A percentile compares a stretch with the other conserved stretches of the same genome.
Evolutionary conservation across 1,140 invertebrate species (phyloP).

Genomic region (Schmidtea mediterranea): DNA sequence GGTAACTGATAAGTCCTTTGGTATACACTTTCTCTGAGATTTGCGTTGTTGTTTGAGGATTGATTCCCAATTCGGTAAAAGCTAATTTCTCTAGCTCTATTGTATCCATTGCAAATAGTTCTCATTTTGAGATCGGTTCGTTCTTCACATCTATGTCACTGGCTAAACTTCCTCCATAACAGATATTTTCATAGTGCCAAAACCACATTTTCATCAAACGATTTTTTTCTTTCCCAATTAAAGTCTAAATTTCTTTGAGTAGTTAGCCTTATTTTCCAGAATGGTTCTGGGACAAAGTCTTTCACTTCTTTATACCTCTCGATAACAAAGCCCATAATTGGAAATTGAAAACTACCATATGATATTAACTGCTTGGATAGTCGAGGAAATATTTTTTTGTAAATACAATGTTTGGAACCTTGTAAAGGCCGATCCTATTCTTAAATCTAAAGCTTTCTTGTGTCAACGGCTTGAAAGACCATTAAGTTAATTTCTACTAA

Average conservation of each 20-base stretch:
- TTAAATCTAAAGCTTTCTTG: conserved; percentile 70
- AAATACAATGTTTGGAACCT: conserved; percentile 76
- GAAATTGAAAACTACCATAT: conserved; percentile 89
- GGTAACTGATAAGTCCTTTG: conserved; percentile 29
- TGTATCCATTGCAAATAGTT: conserved; percentile 74
- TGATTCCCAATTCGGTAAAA: conserved; percentile 62
- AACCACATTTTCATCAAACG: neutral
- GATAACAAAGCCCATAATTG: conserved; percentile 80
- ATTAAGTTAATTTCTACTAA: no score
- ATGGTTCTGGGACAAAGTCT: conserved; percentile 56
- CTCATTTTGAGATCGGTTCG: conserved; percentile 79
- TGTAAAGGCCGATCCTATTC: conserved; percentile 94
- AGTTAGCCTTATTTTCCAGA: conserved; percentile 53
- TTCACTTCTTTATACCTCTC: conserved; percentile 70
- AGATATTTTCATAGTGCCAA: neutral
- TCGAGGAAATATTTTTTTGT: conserved; percentile 50
- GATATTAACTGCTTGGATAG: conserved; percentile 53
- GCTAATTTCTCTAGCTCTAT: conserved; percentile 78
- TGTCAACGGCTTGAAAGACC: conserved; percentile 85
- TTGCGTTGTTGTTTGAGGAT: conserved; percentile 53
- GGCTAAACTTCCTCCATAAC: neutral
- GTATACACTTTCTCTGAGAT: conserved; percentile 30
- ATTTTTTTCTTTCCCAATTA: neutral
- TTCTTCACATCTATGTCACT: conserved; percentile 39
- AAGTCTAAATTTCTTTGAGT: conserved; percentile 3